Evolutionary conservation across 92 coral and sea anemone species (phyloP).

Genomic region (Montipora capitata): DNA sequence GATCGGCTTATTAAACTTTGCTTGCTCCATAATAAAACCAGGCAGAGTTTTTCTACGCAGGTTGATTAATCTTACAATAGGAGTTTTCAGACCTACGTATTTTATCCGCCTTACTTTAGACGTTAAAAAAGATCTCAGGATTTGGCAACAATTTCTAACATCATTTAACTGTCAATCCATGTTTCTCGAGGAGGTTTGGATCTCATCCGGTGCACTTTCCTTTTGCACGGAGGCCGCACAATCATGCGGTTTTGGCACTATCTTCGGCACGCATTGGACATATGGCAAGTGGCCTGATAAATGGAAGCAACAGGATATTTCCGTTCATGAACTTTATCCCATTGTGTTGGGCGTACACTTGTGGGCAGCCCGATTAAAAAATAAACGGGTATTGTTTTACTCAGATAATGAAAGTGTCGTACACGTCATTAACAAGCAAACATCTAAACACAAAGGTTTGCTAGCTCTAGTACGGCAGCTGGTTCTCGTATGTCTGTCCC

Average conservation of each 20-base stretch:
- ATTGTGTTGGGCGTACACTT: constrained; percentile 62
- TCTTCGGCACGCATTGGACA: constrained; percentile 57
- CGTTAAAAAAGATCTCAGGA: constrained; percentile 27
- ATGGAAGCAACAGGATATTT: constrained; percentile 35
- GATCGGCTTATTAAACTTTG: constrained; percentile 60
- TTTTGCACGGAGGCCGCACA: constrained; percentile 60
- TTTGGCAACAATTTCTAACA: constrained; percentile 49
- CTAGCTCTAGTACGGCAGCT: constrained; percentile 27
- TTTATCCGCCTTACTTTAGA: constrained; percentile 25
- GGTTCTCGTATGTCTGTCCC: constrained; percentile 46
- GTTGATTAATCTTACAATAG: constrained; percentile 52
- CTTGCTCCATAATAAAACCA: constrained; percentile 51
- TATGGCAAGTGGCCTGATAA: constrained; percentile 66
- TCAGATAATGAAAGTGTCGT: constrained; percentile 58
- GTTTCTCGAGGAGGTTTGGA: constrained; percentile 39
- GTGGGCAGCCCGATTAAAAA: constrained; percentile 43
- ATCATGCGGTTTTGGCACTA: constrained; percentile 49
- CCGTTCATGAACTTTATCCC: constrained; percentile 60
- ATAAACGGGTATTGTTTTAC: constrained; percentile 48
- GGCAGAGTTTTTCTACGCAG: constrained; percentile 56
- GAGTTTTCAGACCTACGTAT: constrained; percentile 33
- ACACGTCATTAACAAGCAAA: constrained; percentile 54
- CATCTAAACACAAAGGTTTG: constrained; percentile 41
- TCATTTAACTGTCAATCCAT: constrained; percentile 25
- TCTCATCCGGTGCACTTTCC: neutral